Evolutionary conservation across 2,888 invertebrate species (phyloP), one percentile per base, ranked within the genome.

Genomic region (Catotricha subobsoleta): DNA sequence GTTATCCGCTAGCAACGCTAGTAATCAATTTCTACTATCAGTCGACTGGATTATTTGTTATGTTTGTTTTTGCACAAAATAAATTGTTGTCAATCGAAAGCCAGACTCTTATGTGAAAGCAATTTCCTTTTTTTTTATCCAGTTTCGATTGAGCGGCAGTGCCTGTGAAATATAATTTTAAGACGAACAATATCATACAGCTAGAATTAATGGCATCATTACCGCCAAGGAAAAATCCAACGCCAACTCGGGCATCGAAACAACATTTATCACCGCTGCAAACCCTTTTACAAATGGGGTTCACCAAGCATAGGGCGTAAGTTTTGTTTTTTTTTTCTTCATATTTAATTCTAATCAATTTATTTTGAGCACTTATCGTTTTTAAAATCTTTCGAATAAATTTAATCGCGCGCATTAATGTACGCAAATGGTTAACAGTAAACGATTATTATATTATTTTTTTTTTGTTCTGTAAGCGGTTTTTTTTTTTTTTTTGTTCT

Each of bases 301-400:
- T 90, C 62, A 76, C 83, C 4, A 80, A 77, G 63, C 79, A 82
- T 53, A 72, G 87, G 67, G 86, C 83, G 88, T 90, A 71, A 75
- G 83, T 75, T 23, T 40, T n/a, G 20, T 29, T 28, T 30, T 9
- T 28, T 27, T 18, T 20, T 19, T 29, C 6, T 7, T 23, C 19
- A 27, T n/a, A 37, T 23, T 38, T 20, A 36, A 13, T 28, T 9
- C 6, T 43, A n/a, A n/a, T 33, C 18, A 7, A 33, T 5, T 18
- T 18, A 12, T 13, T 31, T 7, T 9, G 7, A 31, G 12, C 13
- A 31, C 12, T 31, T 13, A 10, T 25, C 25, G 9, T 6, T 31
- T 12, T 31, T 31, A 31, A 31, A 12, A 31, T n/a, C n/a, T n/a
- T n/a, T n/a, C n/a, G n/a, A n/a, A n/a, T n/a, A n/a, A n/a, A n/a